Conservation (phyloP, 1,140 invertebrate genomes). For the Drosophila varians region DNA sequence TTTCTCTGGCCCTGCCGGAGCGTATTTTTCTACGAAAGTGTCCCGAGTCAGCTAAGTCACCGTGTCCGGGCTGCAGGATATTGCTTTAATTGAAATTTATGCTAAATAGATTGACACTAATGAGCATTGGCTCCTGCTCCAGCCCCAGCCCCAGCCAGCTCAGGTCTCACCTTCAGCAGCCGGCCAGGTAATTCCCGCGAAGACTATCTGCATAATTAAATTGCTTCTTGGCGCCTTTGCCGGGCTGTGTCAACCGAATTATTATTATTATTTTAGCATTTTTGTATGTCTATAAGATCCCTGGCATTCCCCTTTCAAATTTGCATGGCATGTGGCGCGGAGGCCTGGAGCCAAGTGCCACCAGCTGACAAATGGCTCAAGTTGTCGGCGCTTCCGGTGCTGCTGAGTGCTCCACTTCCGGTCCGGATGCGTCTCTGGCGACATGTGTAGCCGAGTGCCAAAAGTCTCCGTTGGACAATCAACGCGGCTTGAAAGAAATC, state of each 20-base stretch:
- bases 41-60: slow-evolving; percentile 51
- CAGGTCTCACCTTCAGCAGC: not conserved
- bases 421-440: slow-evolving; percentile 45
- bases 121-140: slow-evolving; percentile 68
- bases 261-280: slow-evolving; percentile 72
- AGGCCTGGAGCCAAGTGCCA: slow-evolving; percentile 24
- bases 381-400: slow-evolving; percentile 55
- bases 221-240: slow-evolving; percentile 46
- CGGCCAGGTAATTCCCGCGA: slow-evolving; percentile 48
- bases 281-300: slow-evolving; percentile 29
- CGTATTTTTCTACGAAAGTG: slow-evolving; percentile 50
- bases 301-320: slow-evolving; percentile 19
- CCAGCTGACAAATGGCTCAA: slow-evolving; percentile 62
- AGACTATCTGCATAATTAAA: slow-evolving; percentile 66
- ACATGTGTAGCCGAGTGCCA: slow-evolving; percentile 34
- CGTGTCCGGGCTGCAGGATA: slow-evolving; percentile 65
- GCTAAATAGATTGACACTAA: slow-evolving; percentile 82
- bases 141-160: not conserved
- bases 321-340: slow-evolving; percentile 48
- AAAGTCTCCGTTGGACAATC: slow-evolving; percentile 25
- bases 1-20: slow-evolving; percentile 2
- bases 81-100: slow-evolving; percentile 82
- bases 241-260: slow-evolving; percentile 61
- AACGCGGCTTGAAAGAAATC: slow-evolving; percentile 1
- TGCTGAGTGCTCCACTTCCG: slow-evolving; percentile 55